Evolutionary conservation across 2,888 invertebrate species (phyloP).

Genomic region (Chymomyza procnemis): DNA sequence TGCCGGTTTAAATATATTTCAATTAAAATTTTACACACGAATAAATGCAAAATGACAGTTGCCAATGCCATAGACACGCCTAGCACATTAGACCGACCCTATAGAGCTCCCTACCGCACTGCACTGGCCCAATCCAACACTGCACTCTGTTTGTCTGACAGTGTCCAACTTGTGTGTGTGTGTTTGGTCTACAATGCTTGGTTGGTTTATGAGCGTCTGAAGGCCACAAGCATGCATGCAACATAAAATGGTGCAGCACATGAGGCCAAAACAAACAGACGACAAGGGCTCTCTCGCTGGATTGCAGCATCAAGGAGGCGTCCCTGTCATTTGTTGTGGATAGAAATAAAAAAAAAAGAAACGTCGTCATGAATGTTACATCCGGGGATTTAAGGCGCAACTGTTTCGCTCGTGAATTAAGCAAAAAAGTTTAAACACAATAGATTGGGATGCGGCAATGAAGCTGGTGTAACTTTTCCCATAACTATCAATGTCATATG

Average conservation of each 20-base stretch:
- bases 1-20: constrained; percentile 63
- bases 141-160: constrained; percentile 12
- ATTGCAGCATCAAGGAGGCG: not conserved
- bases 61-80: constrained; percentile 49
- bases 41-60: constrained; percentile 52
- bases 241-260: constrained; percentile 35
- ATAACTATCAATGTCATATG: not conserved
- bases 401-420: not conserved
- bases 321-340: not conserved
- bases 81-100: constrained; percentile 53
- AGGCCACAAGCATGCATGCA: constrained; percentile 42
- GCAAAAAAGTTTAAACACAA: not conserved
- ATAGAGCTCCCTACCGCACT: not conserved
- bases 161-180: constrained; percentile 38
- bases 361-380: not conserved
- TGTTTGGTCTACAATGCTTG: not conserved
- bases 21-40: constrained; percentile 71
- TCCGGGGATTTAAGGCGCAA: not conserved
- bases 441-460: not conserved
- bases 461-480: not conserved
- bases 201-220: constrained; percentile 64
- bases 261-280: not conserved
- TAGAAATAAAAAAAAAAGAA: not conserved
- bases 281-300: not conserved
- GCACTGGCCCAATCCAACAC: constrained; percentile 1